Percentiles rank a stretch among this genome's conserved stretches.
These are phyloP conservation scores for Microtus montanus DNA, from an alignment of 2,113 vertebrate species.

Conservation along the genomic window DNA sequence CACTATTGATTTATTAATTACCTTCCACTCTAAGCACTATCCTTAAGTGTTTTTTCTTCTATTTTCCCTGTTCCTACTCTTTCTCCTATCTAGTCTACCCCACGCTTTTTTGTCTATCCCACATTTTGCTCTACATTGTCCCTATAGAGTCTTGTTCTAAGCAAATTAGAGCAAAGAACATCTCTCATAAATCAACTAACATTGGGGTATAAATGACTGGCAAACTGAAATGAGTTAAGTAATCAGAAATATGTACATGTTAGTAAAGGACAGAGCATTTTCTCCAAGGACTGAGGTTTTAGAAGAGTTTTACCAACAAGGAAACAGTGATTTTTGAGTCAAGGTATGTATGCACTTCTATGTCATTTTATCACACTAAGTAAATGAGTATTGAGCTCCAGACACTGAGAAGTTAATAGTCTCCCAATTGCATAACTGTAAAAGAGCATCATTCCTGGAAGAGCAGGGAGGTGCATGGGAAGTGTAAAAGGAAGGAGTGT, in stretches of 20 bases:
- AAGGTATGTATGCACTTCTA: not conserved
- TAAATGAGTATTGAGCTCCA: not conserved
- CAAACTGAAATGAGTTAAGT: conserved; percentile 54
- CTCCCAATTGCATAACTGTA: not conserved
- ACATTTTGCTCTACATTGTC: not conserved
- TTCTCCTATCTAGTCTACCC: not conserved
- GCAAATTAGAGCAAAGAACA: not conserved
- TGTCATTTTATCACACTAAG: not conserved
- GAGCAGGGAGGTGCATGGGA: not conserved
- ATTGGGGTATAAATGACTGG: conserved; percentile 38
- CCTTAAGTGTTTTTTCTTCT: not conserved
- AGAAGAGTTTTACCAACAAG: not conserved
- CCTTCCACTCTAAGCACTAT: not conserved
- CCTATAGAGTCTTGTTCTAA: not conserved
- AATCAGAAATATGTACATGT: not conserved
- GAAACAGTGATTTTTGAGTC: not conserved
- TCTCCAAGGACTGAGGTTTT: not conserved
- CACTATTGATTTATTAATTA: not conserved
- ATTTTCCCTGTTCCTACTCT: not conserved
- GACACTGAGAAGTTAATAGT: not conserved
- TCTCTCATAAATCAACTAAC: conserved; percentile 49
- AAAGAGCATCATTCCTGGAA: not conserved
- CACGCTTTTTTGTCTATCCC: not conserved
- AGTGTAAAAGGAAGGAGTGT: not conserved
- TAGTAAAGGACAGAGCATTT: conserved; percentile 11